phyloP scores from a whole-genome alignment of 2,888 invertebrate genomes.

The Pecten maximus region DNA sequence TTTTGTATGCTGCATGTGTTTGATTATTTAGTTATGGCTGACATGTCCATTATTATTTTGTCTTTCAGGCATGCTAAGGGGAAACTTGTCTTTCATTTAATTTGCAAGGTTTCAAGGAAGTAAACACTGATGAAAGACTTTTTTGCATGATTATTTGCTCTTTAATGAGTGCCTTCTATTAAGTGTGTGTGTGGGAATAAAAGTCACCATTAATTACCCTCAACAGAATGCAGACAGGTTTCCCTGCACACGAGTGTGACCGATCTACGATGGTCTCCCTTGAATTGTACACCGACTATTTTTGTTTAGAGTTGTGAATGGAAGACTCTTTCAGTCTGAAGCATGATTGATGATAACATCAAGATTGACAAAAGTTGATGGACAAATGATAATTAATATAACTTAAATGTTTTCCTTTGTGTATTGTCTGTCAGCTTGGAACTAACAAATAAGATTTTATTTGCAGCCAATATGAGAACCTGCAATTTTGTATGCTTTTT shows the following conservation, averaged over 20 bases:
- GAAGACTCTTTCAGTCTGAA: conserved; percentile 20
- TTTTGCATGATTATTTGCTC: conserved; percentile 15
- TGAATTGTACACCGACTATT: neutral
- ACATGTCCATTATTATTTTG: conserved; percentile 25
- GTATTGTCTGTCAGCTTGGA: conserved; percentile 25
- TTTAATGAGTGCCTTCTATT: conserved; percentile 28
- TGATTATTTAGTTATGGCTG: conserved; percentile 34
- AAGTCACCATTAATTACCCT: neutral
- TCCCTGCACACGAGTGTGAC: conserved; percentile 13
- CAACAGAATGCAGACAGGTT: conserved; percentile 27
- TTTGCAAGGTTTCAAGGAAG: neutral
- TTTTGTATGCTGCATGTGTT: conserved; percentile 30
- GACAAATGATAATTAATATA: neutral
- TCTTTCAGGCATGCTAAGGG: conserved; percentile 20
- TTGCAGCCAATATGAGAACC: conserved; percentile 35
- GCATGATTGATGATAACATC: conserved; percentile 27
- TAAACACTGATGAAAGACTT: conserved; percentile 18
- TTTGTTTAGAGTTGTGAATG: conserved; percentile 4
- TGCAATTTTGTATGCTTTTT: conserved; percentile 20
- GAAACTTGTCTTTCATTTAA: conserved; percentile 33
- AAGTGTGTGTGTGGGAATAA: neutral
- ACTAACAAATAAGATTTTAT: neutral
- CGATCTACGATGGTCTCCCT: neutral
- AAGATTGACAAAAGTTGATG: neutral
- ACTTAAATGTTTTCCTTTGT: neutral